phyloP scores from a whole-genome alignment of 30 jellyfish, hydroid and myxozoan genomes.

The Aurelia aurita complex sp. Pacific region DNA sequence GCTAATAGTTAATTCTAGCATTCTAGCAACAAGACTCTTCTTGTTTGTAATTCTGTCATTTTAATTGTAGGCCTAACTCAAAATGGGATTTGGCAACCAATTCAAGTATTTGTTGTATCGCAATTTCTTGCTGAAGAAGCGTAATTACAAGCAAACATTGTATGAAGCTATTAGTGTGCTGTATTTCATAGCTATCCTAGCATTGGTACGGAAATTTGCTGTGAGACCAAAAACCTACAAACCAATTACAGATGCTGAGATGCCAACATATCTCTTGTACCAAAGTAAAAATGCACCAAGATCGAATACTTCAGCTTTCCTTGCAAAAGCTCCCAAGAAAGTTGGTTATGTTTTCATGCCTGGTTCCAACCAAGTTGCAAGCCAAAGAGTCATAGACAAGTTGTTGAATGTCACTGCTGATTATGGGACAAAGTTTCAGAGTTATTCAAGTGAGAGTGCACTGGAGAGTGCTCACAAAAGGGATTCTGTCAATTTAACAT shows the following conservation, averaged over 20 bases:
- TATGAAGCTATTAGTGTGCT: conserved; percentile 75
- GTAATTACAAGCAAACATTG: conserved; percentile 73
- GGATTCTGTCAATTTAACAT: conserved; percentile 34
- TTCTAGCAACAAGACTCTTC: no score
- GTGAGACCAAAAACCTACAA: conserved; percentile 50
- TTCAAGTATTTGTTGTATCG: conserved; percentile 67
- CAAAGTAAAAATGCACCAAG: conserved; percentile 2
- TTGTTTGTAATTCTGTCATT: no score
- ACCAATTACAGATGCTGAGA: conserved; percentile 33
- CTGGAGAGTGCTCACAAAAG: conserved; percentile 56
- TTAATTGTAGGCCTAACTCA: neutral
- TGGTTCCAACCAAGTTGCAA: conserved; percentile 37
- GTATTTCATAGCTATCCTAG: conserved; percentile 78
- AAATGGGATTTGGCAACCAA: conserved; percentile 74
- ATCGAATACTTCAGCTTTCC: neutral
- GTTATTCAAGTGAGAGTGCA: conserved; percentile 34
- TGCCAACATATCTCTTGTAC: conserved; percentile 29
- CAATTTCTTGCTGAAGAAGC: conserved; percentile 72
- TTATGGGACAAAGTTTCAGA: conserved; percentile 14
- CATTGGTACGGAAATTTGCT: conserved; percentile 35
- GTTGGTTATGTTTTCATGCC: conserved; percentile 49
- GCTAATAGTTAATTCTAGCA: no score
- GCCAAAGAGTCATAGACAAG: conserved; percentile 20
- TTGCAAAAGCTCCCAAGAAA: conserved; percentile 27
- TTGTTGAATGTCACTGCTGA: neutral